Base-by-base conservation (phyloP, 2,797 vertebrate genomes). In the Darevskia mixta region DNA sequence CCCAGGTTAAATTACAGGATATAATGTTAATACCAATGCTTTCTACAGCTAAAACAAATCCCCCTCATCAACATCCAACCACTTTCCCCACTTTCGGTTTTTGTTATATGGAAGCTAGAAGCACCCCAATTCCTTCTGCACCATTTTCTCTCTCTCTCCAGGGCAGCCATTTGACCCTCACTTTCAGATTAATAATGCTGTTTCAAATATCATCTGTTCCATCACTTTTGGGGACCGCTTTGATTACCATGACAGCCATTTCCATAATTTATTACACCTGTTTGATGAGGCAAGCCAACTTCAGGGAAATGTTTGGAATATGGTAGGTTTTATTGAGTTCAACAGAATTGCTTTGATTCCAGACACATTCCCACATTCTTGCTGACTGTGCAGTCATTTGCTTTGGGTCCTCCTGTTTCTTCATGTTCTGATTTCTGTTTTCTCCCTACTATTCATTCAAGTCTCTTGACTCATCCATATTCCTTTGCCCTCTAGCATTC, bases 121-220 rank as follows among this genome's bases (percentile, higher is more conserved):
- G 7, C 84, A 1, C 61, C 67, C 0, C 3, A 43, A 73, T 38
- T 18, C 0, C 7, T 82, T n/a, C n/a, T 32, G n/a, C 71, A 5
- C 7, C 8, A 55, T 55, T 55, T 55, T 15, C 3, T 35, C 82
- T 89, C 58, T 55, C 87, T 90, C 83, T 81, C 38, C 89, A 97
- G 97, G 96, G 38, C 94, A 96, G 69, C 94, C 96, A 5, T 97
- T 97, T 91, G 91, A 97, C 87, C 96, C 97, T 86, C 96, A 96
- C 58, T 95, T 96, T 87, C 96, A 92, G 92, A 95, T 97, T 64
- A 96, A 96, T 27, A 90, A 92, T 0, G 96, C 97, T 27, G 94
- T 97, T 92, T 97, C 96, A 0, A 97, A 97, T 72, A 95, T 97
- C 78, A 97, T 97, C 89, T 97, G 96, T 45, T 96, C 96, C n/a